Conservation (phyloP, 2,888 invertebrate species). For the Pachymerium ferrugineum region DNA sequence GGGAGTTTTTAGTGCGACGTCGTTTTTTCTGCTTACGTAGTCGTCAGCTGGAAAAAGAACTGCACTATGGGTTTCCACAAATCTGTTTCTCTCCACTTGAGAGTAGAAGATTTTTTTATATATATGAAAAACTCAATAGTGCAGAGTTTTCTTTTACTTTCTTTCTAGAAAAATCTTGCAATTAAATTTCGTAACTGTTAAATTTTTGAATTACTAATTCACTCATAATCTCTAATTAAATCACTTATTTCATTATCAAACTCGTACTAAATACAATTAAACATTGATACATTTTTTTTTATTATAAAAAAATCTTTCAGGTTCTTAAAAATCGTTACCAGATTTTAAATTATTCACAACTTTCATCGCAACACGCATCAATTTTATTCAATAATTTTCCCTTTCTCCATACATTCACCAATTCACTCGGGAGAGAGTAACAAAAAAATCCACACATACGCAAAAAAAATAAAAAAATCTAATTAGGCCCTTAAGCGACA, state of each 20-base stretch:
- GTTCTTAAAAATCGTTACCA: not conserved
- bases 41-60: not conserved
- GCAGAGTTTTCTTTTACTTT: no score
- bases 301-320: no score
- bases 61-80: conserved; percentile 3
- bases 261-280: no score
- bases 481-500: not conserved
- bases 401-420: not conserved
- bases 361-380: not conserved
- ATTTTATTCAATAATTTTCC: not conserved
- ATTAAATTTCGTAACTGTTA: no score
- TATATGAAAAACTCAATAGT: no score
- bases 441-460: no score
- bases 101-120: no score
- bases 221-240: no score
- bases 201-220: no score
- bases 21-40: conserved; percentile 14
- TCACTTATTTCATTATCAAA: no score
- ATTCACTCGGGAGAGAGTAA: not conserved
- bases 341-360: not conserved
- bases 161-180: no score
- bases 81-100: not conserved
- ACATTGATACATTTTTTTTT: no score
- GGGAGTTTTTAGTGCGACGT: not conserved
- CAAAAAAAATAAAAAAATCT: not conserved